Evolutionary conservation across 2,888 invertebrate genomes (phyloP).

Genomic region (Clitarchus hookeri): DNA sequence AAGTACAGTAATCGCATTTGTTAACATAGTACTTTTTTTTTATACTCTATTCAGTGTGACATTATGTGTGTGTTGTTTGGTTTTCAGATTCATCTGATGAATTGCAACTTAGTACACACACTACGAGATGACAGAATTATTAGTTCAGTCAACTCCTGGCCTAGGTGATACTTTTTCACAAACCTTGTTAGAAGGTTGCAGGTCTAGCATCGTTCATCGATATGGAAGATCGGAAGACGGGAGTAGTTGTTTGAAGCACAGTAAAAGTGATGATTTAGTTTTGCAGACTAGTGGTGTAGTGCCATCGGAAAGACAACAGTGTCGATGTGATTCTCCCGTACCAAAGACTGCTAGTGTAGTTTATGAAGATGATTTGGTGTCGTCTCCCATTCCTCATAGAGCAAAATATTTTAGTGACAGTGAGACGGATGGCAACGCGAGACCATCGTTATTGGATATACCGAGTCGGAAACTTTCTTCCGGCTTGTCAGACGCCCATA

Average conservation of each 20-base stretch:
- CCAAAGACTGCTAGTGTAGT: slow-evolving; percentile 49
- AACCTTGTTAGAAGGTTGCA: slow-evolving; percentile 55
- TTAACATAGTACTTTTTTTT: no score
- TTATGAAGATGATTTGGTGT: slow-evolving; percentile 47
- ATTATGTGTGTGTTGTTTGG: no score
- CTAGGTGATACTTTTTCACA: slow-evolving; percentile 56
- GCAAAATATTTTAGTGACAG: slow-evolving; percentile 50
- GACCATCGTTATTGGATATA: slow-evolving; percentile 29
- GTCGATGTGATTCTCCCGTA: slow-evolving; percentile 47
- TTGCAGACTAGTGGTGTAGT: slow-evolving; percentile 51
- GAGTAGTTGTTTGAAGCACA: slow-evolving; percentile 57
- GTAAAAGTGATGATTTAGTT: slow-evolving; percentile 60
- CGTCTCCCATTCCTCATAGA: slow-evolving; percentile 52
- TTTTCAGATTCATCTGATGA: neutral
- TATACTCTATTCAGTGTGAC: no score
- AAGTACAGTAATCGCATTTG: no score
- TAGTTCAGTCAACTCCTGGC: slow-evolving; percentile 39
- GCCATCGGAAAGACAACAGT: slow-evolving; percentile 54
- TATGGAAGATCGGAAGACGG: slow-evolving; percentile 41
- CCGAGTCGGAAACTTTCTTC: slow-evolving; percentile 33
- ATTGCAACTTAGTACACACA: neutral
- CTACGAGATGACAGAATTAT: slow-evolving; percentile 40
- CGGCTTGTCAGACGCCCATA: slow-evolving; percentile 46
- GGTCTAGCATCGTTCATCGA: slow-evolving; percentile 41
- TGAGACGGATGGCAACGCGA: slow-evolving; percentile 42